phyloP scores from a whole-genome alignment of 1,140 invertebrate genomes.

The Micrasema minimum region DNA sequence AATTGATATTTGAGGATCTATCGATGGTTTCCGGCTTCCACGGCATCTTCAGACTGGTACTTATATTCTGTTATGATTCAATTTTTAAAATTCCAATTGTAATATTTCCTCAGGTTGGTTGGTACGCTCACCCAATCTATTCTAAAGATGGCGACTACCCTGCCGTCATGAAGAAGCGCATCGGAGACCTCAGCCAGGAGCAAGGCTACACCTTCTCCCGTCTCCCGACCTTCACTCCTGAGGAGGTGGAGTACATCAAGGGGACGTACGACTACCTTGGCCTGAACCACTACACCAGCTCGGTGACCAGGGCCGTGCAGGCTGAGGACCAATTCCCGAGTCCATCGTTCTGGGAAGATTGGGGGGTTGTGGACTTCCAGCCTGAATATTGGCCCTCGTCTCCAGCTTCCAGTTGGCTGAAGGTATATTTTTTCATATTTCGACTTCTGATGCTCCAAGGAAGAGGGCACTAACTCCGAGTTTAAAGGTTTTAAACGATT shows the following conservation, averaged over 20 bases:
- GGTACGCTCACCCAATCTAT: conserved; percentile 74
- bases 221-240: conserved; percentile 67
- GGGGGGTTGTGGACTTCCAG: conserved; percentile 4
- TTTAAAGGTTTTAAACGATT: no score
- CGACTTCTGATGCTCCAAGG: no score
- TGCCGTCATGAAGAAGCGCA: conserved; percentile 67
- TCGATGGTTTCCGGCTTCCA: no score
- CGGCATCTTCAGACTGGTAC: no score
- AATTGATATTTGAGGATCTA: no score
- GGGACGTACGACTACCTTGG: conserved; percentile 73
- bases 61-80: no score
- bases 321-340: neutral
- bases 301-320: conserved; percentile 57
- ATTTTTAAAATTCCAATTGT: no score
- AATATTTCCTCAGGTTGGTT: no score
- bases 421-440: conserved; percentile 63
- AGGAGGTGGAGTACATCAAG: conserved; percentile 68
- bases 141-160: conserved; percentile 71
- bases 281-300: conserved; percentile 70
- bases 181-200: conserved; percentile 66
- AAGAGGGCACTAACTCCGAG: no score
- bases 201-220: conserved; percentile 69
- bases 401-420: conserved; percentile 73
- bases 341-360: conserved; percentile 14
- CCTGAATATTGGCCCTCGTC: conserved; percentile 61